These are phyloP conservation scores for Engystomops pustulosus DNA, from an alignment of 2,113 vertebrate species.

Conservation along the genomic window DNA sequence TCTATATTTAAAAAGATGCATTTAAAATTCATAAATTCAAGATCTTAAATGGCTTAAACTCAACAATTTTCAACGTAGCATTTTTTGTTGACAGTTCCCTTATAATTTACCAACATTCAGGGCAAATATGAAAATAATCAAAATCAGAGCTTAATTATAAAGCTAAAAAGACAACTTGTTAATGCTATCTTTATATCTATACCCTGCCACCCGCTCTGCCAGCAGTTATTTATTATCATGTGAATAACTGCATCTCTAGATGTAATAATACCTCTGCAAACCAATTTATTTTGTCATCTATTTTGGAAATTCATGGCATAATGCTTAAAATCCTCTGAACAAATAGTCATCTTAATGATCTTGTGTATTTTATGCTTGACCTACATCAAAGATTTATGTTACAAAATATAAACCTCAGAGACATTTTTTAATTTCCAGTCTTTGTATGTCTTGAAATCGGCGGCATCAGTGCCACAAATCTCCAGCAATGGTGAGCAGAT, in stretches of 20 bases:
- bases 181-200: background rate
- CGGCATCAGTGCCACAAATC: constrained; percentile 60
- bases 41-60: too few species aligned
- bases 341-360: constrained; percentile 20
- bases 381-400: constrained; percentile 56
- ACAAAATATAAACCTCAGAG: constrained; percentile 50
- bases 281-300: constrained; percentile 35
- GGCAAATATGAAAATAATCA: too few species aligned
- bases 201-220: background rate
- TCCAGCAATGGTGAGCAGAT: constrained; percentile 64
- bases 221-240: background rate
- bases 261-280: constrained; percentile 27
- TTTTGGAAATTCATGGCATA: constrained; percentile 10
- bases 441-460: constrained; percentile 45
- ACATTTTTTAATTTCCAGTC: constrained; percentile 20
- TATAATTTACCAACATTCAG: too few species aligned
- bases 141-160: background rate
- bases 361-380: constrained; percentile 49
- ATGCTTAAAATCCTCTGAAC: constrained; percentile 26
- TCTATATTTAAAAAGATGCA: too few species aligned
- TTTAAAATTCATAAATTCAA: too few species aligned
- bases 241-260: background rate
- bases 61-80: too few species aligned
- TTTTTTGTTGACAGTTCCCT: too few species aligned
- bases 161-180: background rate